These are phyloP conservation scores for Metopia argyrocephala DNA, from an alignment of 2,888 invertebrate species.

Conservation along the genomic window DNA sequence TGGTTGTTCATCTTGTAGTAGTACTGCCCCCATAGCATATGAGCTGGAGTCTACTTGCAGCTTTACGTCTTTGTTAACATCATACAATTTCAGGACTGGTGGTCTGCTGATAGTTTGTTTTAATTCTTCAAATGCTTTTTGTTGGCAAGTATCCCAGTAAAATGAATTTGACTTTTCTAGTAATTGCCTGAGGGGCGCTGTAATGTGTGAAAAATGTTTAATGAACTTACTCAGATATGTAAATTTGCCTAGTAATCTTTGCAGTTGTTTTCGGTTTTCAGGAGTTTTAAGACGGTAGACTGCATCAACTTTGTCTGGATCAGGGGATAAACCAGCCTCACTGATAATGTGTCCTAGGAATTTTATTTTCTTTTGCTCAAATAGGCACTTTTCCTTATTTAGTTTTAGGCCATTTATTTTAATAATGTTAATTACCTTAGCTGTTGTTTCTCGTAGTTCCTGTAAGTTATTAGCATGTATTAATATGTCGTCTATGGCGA, in stretches of 20 bases:
- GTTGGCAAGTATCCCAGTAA: not conserved
- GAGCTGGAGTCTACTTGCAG: slow-evolving; percentile 39
- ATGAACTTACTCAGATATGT: slow-evolving; percentile 53
- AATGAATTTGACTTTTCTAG: slow-evolving; percentile 18
- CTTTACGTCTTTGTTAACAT: slow-evolving; percentile 38
- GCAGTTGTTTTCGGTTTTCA: slow-evolving; percentile 55
- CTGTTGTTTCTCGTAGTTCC: slow-evolving; percentile 52
- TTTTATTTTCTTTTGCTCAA: slow-evolving; percentile 10
- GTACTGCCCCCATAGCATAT: slow-evolving; percentile 21
- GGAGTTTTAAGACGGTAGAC: slow-evolving; percentile 51
- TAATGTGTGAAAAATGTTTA: slow-evolving; percentile 7
- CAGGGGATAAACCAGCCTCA: slow-evolving; percentile 22
- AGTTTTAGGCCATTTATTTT: slow-evolving; percentile 58
- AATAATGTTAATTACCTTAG: slow-evolving; percentile 48
- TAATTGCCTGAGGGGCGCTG: not conserved
- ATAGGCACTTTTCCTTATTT: slow-evolving; percentile 66
- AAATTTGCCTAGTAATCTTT: slow-evolving; percentile 62
- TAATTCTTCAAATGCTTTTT: slow-evolving; percentile 21
- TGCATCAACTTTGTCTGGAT: slow-evolving; percentile 58
- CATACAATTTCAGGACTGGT: slow-evolving; percentile 39
- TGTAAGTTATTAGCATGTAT: slow-evolving; percentile 59
- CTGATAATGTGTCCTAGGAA: slow-evolving; percentile 49
- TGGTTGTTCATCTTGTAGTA: slow-evolving; percentile 15
- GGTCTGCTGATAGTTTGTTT: slow-evolving; percentile 34
- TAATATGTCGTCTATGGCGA: too few relatives aligned